Base-by-base conservation (phyloP, 2,113 vertebrate species). In the Chrysochloris asiatica region DNA sequence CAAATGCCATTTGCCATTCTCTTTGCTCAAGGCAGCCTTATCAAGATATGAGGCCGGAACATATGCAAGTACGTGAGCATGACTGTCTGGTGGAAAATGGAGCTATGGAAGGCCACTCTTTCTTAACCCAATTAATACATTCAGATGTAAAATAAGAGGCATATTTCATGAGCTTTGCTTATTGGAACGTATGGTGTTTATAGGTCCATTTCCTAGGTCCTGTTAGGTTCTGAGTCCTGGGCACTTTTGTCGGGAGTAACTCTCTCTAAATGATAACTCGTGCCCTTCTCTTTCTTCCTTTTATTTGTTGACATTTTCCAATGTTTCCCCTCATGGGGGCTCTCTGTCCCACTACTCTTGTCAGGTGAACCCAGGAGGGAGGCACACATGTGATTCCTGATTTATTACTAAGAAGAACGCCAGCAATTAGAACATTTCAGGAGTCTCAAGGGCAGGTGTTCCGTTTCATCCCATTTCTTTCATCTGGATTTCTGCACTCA, bases 121-220 rank as follows among this genome's bases (percentile, higher is more conserved):
- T 52, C 72, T 52, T 87, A 89, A 86, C 56, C 52, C 73, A 79
- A 33, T 43, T 54, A 81, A 63, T 38, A 80, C 41, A 69, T 69
- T 24, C n/a, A 36, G 19, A 36, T 17, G 3, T 36, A 36, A n/a
- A 67, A 19, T 36, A 33, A n/a, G n/a, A n/a, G n/a, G n/a, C n/a
- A 14, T 7, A 69, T 69, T 69, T 45, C n/a, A 9, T 56, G 54
- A 22, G 16, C 13, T 81, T 63, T 88, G 22, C 76, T 91, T 71
- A 79, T 26, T 85, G 30, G 71, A 95, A 88, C 83, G 89, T 82
- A 89, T 21, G 4, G 67, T 41, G 28, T 26, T 65, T 36, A 8
- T 10, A 78, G 52, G 14, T 63, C 48, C 54, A 88, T 91, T n/a
- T 84, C 87, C 88, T 73, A 47, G 69, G 47, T 63, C n/a, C 22